Conservation (phyloP, 1,140 invertebrate genomes). For the Brachystomella parvula region DNA sequence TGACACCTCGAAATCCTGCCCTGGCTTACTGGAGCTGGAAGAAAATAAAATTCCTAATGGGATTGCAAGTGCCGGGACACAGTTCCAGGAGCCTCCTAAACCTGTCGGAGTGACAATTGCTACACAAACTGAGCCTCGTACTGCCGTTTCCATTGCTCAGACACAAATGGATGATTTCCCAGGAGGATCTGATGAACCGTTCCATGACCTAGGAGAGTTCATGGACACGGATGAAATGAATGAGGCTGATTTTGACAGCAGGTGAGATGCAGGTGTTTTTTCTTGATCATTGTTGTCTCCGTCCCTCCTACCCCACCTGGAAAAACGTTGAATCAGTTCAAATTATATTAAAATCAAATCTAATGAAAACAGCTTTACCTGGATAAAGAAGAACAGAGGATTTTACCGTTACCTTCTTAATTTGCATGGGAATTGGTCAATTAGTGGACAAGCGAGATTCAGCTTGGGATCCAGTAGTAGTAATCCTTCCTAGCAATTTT, state of each 20-base stretch:
- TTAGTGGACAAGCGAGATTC: too few species aligned
- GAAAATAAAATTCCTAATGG: background rate
- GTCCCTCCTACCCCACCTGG: too few species aligned
- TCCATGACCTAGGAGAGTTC: background rate
- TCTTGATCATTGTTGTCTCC: too few species aligned
- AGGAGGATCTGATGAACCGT: background rate
- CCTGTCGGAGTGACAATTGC: conserved; percentile 12
- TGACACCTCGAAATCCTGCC: conserved; percentile 31
- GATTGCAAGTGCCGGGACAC: background rate
- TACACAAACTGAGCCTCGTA: conserved; percentile 27
- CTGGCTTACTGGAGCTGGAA: conserved; percentile 20
- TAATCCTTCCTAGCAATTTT: too few species aligned
- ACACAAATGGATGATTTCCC: background rate
- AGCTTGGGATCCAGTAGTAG: too few species aligned
- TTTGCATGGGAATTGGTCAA: too few species aligned
- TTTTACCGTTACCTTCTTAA: too few species aligned
- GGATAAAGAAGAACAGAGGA: too few species aligned
- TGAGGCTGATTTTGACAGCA: background rate
- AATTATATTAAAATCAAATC: too few species aligned
- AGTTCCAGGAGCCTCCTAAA: background rate
- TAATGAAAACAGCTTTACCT: too few species aligned
- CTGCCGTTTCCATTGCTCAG: background rate
- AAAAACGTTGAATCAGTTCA: too few species aligned
- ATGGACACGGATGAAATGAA: background rate
- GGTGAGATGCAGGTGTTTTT: background rate